Conservation (phyloP, 2,113 vertebrate genomes). For the Lathamus discolor region DNA sequence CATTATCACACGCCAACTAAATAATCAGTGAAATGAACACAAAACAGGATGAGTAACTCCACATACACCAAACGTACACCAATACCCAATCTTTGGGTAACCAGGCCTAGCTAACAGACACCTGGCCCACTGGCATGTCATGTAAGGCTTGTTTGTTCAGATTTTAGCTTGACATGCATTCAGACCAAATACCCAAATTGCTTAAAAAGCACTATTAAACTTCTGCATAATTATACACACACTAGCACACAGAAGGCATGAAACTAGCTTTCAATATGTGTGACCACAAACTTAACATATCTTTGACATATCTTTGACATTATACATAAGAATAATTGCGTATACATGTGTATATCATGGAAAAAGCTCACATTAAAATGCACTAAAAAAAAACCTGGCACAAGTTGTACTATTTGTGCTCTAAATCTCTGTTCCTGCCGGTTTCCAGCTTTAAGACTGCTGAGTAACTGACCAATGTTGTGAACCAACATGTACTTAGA, state of each 20-base stretch:
- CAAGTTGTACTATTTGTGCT: background rate
- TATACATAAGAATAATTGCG: background rate
- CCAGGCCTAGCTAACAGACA: background rate
- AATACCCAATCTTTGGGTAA: background rate
- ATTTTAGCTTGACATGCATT: background rate
- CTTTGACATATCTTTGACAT: background rate
- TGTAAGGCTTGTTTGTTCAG: background rate
- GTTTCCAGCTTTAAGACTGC: background rate
- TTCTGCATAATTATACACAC: background rate
- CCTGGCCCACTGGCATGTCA: background rate
- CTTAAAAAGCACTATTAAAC: background rate
- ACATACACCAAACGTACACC: background rate
- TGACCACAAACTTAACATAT: background rate
- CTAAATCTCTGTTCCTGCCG: background rate
- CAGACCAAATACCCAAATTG: background rate
- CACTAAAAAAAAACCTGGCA: background rate
- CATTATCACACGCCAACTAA: background rate
- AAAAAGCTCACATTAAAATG: background rate
- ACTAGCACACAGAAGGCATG: background rate
- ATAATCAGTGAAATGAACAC: background rate
- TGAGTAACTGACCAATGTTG: background rate
- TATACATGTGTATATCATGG: background rate
- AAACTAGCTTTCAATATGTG: background rate
- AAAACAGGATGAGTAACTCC: background rate
- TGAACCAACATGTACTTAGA: background rate